Evolutionary conservation across 1,140 invertebrate genomes (phyloP), one percentile per base, ranked within the genome.

Genomic region (Pollicipes pollicipes): DNA sequence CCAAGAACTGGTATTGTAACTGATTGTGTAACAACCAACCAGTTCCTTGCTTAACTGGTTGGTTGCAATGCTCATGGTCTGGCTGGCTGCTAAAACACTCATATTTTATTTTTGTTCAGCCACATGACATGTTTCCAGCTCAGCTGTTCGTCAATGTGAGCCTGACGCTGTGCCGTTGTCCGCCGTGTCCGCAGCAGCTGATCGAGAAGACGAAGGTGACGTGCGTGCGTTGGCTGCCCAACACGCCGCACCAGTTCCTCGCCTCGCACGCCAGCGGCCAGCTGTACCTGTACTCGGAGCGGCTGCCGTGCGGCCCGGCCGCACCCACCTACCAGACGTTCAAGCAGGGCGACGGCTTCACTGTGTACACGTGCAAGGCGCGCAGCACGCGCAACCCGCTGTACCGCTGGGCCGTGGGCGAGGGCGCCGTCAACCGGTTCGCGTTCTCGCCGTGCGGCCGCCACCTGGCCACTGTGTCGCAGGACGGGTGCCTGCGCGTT

Each of bases 151-250:
- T n/a, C n/a, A n/a, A n/a, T n/a, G n/a, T n/a, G n/a, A n/a, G n/a
- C n/a, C n/a, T n/a, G n/a, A n/a, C n/a, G n/a, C n/a, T n/a, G n/a
- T n/a, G n/a, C n/a, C n/a, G n/a, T n/a, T n/a, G n/a, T n/a, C 71
- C 71, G 70, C 63, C n/a, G n/a, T n/a, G n/a, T n/a, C n/a, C 72
- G 70, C 85, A 96, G 91, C 88, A 95, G 80, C 82, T 96, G 76
- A 97, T 99, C 78, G 97, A 99, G 79, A 98, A 98, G 83, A 95
- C 90, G 70, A 90, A 93, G 82, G 96, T 98, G 74, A 99, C 97
- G n/a, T 98, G 96, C 81, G 88, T 99, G 77, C 88, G 90, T 77
- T 99, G 96, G 96, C 86, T 99, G 72, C 97, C 96, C 27, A 90
- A 89, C 69, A 95, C 93, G 37, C 86, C 87, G 73, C 94, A 95